These are phyloP conservation scores for Ochropleura leucogaster DNA, from an alignment of 2,888 invertebrate species.

Conservation along the genomic window DNA sequence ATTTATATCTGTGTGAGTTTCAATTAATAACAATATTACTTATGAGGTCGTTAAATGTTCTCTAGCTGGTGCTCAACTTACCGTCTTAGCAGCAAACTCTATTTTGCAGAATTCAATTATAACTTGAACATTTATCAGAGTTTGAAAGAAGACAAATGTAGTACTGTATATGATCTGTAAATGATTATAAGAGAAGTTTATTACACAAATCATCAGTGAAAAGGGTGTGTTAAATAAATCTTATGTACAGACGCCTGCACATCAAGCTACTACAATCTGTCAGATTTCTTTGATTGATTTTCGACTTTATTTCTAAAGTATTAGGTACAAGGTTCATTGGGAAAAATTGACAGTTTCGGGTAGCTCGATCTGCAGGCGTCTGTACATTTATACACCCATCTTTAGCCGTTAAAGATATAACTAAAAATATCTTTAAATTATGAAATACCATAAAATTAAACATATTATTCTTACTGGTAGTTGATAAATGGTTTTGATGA, in stretches of 20 bases:
- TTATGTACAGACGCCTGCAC: too few relatives aligned
- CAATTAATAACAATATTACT: too few relatives aligned
- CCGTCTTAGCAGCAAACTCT: not conserved
- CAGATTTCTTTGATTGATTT: too few relatives aligned
- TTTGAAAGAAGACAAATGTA: not conserved
- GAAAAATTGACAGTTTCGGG: too few relatives aligned
- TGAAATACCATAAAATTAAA: not conserved
- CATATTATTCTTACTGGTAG: slow-evolving; percentile 1
- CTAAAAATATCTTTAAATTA: not conserved
- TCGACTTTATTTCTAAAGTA: too few relatives aligned
- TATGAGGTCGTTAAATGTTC: not conserved
- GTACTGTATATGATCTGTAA: slow-evolving; percentile 5
- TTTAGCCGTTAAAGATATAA: not conserved
- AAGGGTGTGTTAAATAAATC: too few relatives aligned
- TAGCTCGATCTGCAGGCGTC: too few relatives aligned
- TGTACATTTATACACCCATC: too few relatives aligned
- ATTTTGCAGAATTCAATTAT: slow-evolving; percentile 11
- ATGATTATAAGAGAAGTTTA: not conserved
- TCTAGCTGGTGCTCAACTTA: not conserved
- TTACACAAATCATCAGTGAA: not conserved
- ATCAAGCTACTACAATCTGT: too few relatives aligned
- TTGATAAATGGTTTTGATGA: slow-evolving; percentile 6
- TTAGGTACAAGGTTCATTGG: too few relatives aligned
- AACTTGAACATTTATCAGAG: slow-evolving; percentile 5
- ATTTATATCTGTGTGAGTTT: too few relatives aligned